Evolutionary conservation across 2,113 vertebrate genomes (phyloP).

Genomic region (Mesoclemmys tuberculata): DNA sequence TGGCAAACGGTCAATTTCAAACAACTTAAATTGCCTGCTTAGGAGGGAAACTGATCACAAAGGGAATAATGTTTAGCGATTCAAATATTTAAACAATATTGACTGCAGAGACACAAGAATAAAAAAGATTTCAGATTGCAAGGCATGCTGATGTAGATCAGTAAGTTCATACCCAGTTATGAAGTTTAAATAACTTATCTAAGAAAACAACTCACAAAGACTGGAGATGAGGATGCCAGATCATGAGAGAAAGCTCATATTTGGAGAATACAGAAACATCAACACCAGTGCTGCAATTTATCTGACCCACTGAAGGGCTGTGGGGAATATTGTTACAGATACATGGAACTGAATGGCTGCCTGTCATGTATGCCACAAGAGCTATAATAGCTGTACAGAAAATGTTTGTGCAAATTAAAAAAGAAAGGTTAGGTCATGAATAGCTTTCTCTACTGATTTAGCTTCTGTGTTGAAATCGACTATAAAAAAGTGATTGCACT

Average conservation of each 20-base stretch:
- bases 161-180: background rate
- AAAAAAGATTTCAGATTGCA: background rate
- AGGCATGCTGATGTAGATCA: background rate
- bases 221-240: background rate
- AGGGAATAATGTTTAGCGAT: background rate
- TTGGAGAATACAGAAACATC: background rate
- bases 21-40: background rate
- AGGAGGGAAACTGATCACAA: background rate
- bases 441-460: background rate
- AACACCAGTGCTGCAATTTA: background rate
- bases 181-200: background rate
- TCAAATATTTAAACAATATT: background rate
- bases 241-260: background rate
- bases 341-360: background rate
- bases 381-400: background rate
- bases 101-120: background rate
- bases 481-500: background rate
- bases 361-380: background rate
- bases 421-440: background rate
- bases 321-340: background rate
- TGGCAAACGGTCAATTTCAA: background rate
- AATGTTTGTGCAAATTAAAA: background rate
- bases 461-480: background rate
- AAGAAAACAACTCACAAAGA: background rate
- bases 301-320: background rate